Conservation (phyloP, 2,113 vertebrate genomes). For the Perognathus longimembris region DNA sequence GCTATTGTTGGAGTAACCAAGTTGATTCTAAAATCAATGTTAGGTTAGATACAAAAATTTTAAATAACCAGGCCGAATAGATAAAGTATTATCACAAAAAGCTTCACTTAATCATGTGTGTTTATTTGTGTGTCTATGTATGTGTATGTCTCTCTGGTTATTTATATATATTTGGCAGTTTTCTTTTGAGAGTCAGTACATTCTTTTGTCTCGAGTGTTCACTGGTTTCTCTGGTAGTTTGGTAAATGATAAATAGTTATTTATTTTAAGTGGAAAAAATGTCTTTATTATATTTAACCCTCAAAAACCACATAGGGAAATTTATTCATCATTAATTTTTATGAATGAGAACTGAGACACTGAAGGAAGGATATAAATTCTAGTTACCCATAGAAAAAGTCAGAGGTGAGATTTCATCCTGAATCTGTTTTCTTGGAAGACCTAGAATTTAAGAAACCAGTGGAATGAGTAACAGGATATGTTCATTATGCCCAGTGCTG, state of each 20-base stretch:
- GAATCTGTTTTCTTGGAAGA: neutral
- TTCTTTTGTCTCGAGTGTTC: neutral
- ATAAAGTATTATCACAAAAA: neutral
- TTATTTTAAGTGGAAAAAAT: neutral
- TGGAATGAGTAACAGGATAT: fast-evolving
- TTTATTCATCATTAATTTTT: constrained; percentile 2
- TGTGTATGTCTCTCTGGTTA: neutral
- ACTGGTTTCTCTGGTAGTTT: neutral
- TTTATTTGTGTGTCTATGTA: neutral
- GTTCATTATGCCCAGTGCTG: fast-evolving
- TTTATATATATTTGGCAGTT: neutral
- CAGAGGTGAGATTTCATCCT: neutral
- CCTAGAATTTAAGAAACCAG: neutral
- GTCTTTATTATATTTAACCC: constrained; percentile 7
- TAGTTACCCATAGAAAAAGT: neutral
- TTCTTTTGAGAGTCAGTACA: neutral
- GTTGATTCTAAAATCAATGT: neutral
- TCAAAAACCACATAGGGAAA: neutral
- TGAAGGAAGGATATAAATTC: neutral
- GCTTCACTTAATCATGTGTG: neutral
- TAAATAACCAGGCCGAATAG: neutral
- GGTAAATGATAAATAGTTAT: neutral
- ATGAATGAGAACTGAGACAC: neutral
- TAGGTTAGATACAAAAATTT: neutral
- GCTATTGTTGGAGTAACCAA: neutral